phyloP scores from a whole-genome alignment of 2,797 vertebrate genomes.

The Sebastes hubbsi region DNA sequence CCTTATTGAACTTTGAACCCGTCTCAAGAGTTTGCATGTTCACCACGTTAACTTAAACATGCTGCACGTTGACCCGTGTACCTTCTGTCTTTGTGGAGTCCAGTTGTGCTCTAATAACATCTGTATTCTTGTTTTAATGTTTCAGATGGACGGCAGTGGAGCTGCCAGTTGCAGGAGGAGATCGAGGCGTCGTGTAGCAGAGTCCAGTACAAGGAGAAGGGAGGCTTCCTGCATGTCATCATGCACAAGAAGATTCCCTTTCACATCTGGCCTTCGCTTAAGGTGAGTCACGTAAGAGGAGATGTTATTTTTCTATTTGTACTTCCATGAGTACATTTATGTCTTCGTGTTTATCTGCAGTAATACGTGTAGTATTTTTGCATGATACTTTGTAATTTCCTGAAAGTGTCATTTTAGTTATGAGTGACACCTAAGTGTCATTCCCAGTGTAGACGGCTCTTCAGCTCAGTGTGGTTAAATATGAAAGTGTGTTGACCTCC shows the following conservation, averaged over 20 bases:
- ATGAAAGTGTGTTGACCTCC: background rate
- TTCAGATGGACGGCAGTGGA: constrained; percentile 92
- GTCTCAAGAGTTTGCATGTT: background rate
- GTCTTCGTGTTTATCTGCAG: background rate
- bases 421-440: background rate
- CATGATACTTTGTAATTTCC: background rate
- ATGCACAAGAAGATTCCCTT: constrained; percentile 97
- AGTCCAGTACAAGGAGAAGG: constrained; percentile 91
- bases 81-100: background rate
- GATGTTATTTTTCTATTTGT: background rate
- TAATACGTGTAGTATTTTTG: background rate
- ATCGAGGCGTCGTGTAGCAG: constrained; percentile 95
- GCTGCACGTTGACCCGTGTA: rapidly evolving
- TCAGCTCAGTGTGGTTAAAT: background rate
- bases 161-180: constrained; percentile 91
- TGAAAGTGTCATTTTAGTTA: background rate
- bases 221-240: constrained; percentile 88
- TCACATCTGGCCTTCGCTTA: constrained; percentile 91
- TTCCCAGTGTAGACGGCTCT: background rate
- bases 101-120: background rate
- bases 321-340: too few relatives aligned
- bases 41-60: background rate
- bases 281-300: constrained; percentile 77
- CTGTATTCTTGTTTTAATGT: background rate
- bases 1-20: background rate